These are phyloP conservation scores for Pocillopora meandrina DNA, from an alignment of 92 coral and sea anemone species.

Conservation along the genomic window DNA sequence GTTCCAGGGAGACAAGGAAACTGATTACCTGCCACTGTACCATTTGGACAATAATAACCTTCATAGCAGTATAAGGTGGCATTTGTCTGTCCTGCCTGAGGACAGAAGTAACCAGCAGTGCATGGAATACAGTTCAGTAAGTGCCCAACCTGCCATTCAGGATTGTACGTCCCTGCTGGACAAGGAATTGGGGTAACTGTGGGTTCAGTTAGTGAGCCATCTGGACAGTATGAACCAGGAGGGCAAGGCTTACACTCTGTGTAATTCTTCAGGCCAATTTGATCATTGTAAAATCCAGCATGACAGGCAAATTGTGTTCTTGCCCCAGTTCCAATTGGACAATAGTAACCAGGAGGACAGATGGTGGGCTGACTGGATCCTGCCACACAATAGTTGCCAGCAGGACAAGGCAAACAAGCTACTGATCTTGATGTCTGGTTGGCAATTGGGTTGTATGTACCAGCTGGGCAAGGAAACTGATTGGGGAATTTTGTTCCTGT, in stretches of 20 bases:
- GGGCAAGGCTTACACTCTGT: constrained; percentile 90
- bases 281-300: constrained; percentile 89
- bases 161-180: constrained; percentile 97
- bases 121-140: constrained; percentile 92
- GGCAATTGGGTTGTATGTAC: constrained; percentile 77
- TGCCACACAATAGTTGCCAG: constrained; percentile 78
- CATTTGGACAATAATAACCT: constrained; percentile 98
- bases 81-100: constrained; percentile 88
- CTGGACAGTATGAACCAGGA: constrained; percentile 94
- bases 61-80: constrained; percentile 90
- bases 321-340: constrained; percentile 91
- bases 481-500: constrained; percentile 82
- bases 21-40: constrained; percentile 91
- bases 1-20: constrained; percentile 98
- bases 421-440: constrained; percentile 74
- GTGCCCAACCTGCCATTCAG: constrained; percentile 80
- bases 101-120: constrained; percentile 91
- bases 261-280: constrained; percentile 73
- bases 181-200: constrained; percentile 85
- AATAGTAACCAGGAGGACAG: constrained; percentile 95
- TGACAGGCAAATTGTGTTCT: constrained; percentile 90
- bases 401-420: constrained; percentile 88
- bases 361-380: constrained; percentile 72
- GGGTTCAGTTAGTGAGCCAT: constrained; percentile 89
- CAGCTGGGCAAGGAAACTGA: constrained; percentile 98